phyloP scores from a whole-genome alignment of 2,113 vertebrate species.

The Forbesichthys agassizii region DNA sequence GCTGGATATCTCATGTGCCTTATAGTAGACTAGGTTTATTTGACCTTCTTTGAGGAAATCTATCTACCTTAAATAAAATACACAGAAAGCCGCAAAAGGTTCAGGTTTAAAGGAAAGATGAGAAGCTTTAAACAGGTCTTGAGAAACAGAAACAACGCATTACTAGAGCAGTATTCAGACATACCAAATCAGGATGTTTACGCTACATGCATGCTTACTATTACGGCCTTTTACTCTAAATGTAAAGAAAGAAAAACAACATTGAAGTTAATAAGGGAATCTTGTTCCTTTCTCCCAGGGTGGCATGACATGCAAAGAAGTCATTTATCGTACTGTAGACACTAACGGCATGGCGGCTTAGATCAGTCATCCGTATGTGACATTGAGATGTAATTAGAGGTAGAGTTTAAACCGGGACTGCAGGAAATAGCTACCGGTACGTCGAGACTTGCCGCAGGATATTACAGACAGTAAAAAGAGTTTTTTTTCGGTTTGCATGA shows the following conservation, averaged over 20 bases:
- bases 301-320: conserved; percentile 58
- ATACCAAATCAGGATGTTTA: conserved; percentile 61
- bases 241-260: background rate
- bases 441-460: conserved; percentile 49
- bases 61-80: conserved; percentile 43
- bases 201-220: conserved; percentile 29
- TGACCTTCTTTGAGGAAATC: conserved; percentile 46
- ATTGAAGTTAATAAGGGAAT: background rate
- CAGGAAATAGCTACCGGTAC: conserved; percentile 55
- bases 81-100: conserved; percentile 4
- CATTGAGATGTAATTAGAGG: conserved; percentile 62
- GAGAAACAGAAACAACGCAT: conserved; percentile 18
- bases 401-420: conserved; percentile 53
- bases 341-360: conserved; percentile 50
- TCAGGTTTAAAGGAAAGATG: conserved; percentile 29
- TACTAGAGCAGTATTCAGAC: conserved; percentile 29
- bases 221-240: conserved; percentile 43
- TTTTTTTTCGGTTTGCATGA: conserved; percentile 46
- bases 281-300: conserved; percentile 47
- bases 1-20: conserved; percentile 22
- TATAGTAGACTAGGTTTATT: conserved; percentile 45
- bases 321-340: conserved; percentile 61
- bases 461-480: conserved; percentile 60
- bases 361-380: conserved; percentile 66
- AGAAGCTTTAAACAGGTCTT: conserved; percentile 26